These are phyloP conservation scores for Lepidocyrtoides sp. DNA, from an alignment of 2,888 invertebrate genomes.

Conservation along the genomic window DNA sequence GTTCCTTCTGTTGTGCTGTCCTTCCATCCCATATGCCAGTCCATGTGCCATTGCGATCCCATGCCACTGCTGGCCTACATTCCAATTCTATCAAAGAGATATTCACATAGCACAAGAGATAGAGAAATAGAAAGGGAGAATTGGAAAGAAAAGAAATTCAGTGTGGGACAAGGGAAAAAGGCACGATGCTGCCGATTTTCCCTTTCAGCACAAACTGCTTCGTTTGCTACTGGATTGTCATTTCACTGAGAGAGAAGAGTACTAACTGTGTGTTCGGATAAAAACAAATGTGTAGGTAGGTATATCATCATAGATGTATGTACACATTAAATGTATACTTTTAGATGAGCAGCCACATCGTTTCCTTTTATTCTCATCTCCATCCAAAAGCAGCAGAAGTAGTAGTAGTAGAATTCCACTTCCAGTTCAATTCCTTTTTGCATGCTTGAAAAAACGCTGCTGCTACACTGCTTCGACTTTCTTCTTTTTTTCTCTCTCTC, in stretches of 20 bases:
- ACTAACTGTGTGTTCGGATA: background rate
- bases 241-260: conserved; percentile 14
- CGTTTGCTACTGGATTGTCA: conserved; percentile 30
- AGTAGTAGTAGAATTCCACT: conserved; percentile 60
- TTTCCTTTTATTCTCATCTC: conserved; percentile 14
- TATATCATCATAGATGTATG: background rate
- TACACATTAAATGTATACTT: background rate
- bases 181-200: conserved; percentile 49
- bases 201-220: conserved; percentile 14
- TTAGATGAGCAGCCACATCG: background rate
- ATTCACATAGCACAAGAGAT: background rate
- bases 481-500: conserved; percentile 11
- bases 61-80: conserved; percentile 55
- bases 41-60: background rate
- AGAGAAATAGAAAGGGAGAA: background rate
- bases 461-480: background rate
- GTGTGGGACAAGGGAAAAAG: conserved; percentile 34
- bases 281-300: background rate
- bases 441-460: conserved; percentile 57
- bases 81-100: background rate
- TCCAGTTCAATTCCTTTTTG: conserved; percentile 66
- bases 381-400: background rate
- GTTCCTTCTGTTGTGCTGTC: background rate
- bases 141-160: conserved; percentile 4
- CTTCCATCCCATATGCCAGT: conserved; percentile 4